phyloP scores from a whole-genome alignment of 2,888 invertebrate genomes.

The Apomyelois bistriatella region DNA sequence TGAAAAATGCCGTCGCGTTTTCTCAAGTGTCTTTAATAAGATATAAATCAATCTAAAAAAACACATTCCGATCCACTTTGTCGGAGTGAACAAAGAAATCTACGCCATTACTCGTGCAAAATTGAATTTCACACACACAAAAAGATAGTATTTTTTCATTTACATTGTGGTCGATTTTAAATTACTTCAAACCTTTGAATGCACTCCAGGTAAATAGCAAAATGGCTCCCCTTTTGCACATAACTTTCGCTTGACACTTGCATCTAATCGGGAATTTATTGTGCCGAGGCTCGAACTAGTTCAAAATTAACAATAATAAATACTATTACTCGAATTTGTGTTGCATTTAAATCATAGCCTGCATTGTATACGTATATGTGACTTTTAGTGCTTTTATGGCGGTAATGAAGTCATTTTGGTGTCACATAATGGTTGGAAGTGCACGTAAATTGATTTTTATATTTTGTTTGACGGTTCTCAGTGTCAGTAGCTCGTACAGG shows the following conservation, averaged over 20 bases:
- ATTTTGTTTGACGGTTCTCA: conserved; percentile 72
- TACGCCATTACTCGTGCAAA: conserved; percentile 50
- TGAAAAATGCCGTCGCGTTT: not conserved
- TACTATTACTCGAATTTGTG: conserved; percentile 65
- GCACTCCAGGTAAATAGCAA: conserved; percentile 71
- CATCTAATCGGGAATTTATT: conserved; percentile 77
- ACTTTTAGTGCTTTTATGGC: conserved; percentile 50
- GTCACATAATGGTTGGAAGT: conserved; percentile 61
- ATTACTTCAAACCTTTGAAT: conserved; percentile 49
- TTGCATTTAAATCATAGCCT: conserved; percentile 50
- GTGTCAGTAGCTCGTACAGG: conserved; percentile 39
- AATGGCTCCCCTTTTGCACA: conserved; percentile 54
- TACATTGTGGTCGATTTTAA: conserved; percentile 71
- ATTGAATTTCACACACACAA: conserved; percentile 63
- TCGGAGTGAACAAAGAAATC: conserved; percentile 52
- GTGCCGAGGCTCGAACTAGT: conserved; percentile 62
- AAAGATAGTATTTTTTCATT: conserved; percentile 46
- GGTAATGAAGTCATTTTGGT: conserved; percentile 72
- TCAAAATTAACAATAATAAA: conserved; percentile 70
- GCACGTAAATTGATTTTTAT: conserved; percentile 75
- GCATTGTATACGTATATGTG: conserved; percentile 49
- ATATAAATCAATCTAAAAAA: conserved; percentile 12
- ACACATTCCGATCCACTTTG: conserved; percentile 42
- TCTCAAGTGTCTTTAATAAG: not conserved
- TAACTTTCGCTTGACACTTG: conserved; percentile 67